These are phyloP conservation scores for Saccostrea glomerata DNA, from an alignment of 1,140 invertebrate genomes.

Conservation along the genomic window DNA sequence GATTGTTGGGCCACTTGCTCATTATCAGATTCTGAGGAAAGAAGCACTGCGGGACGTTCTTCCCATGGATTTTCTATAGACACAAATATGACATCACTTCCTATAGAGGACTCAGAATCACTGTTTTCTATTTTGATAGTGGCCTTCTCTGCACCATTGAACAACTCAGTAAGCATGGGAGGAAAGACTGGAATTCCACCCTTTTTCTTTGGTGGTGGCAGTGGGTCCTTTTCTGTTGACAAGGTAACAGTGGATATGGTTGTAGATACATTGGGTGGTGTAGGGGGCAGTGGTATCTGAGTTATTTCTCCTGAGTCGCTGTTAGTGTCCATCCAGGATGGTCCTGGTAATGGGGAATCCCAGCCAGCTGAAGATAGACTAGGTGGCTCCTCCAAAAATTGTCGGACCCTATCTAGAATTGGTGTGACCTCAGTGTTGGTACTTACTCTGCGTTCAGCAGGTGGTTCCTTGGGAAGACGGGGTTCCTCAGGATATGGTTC, in stretches of 20 bases:
- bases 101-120: constrained; percentile 56
- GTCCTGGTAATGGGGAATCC: constrained; percentile 72
- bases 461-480: constrained; percentile 11
- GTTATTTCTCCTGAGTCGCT: not conserved
- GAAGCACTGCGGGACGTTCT: constrained; percentile 81
- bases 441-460: constrained; percentile 31
- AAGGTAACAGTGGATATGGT: not conserved
- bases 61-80: constrained; percentile 81
- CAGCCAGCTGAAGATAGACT: constrained; percentile 63
- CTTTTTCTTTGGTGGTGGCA: constrained; percentile 50
- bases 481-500: constrained; percentile 15
- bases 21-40: constrained; percentile 78
- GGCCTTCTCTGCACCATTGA: constrained; percentile 39
- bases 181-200: constrained; percentile 23
- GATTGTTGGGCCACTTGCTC: constrained; percentile 37
- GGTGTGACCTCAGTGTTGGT: constrained; percentile 36
- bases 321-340: constrained; percentile 59
- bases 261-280: not conserved
- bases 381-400: constrained; percentile 45
- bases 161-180: constrained; percentile 30
- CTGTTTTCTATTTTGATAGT: constrained; percentile 73
- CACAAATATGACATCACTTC: constrained; percentile 76
- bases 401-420: constrained; percentile 36
- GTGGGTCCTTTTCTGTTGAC: constrained; percentile 27
- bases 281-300: constrained; percentile 35